Evolutionary conservation across 2,113 vertebrate species (phyloP).

Genomic region (Bothrops jararaca): DNA sequence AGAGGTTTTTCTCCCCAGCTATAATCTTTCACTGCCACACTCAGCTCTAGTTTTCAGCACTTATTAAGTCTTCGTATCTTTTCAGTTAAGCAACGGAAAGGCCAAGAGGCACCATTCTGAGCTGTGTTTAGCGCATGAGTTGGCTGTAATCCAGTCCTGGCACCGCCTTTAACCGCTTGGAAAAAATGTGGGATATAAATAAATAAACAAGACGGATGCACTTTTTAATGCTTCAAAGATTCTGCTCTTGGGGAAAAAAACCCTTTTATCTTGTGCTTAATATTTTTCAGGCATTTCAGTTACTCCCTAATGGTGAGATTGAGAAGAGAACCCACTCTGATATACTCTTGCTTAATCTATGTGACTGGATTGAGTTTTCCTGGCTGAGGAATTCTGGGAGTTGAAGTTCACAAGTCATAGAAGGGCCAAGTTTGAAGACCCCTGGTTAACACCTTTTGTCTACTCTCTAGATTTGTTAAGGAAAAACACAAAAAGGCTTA

Average conservation of each 20-base stretch:
- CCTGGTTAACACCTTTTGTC: background rate
- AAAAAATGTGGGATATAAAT: background rate
- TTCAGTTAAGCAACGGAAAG: background rate
- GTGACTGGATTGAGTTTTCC: background rate
- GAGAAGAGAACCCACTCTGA: background rate
- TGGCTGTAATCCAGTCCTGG: background rate
- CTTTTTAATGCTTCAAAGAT: background rate
- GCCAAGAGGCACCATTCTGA: background rate
- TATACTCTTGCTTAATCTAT: conserved; percentile 14
- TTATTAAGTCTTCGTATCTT: background rate
- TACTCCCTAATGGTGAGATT: conserved; percentile 6
- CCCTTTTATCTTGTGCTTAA: background rate
- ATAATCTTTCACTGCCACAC: background rate
- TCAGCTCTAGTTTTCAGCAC: background rate
- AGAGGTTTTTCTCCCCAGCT: background rate
- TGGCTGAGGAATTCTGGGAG: background rate
- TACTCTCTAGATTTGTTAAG: background rate
- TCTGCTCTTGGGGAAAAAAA: background rate
- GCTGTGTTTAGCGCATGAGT: background rate
- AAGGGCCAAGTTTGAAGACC: too few species aligned
- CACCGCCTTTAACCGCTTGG: background rate
- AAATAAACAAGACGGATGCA: background rate
- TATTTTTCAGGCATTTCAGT: background rate
- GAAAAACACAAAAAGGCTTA: background rate
- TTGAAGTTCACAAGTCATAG: too few species aligned